Conservation (phyloP, 1,140 invertebrate species). For the Mamestra configurata region DNA sequence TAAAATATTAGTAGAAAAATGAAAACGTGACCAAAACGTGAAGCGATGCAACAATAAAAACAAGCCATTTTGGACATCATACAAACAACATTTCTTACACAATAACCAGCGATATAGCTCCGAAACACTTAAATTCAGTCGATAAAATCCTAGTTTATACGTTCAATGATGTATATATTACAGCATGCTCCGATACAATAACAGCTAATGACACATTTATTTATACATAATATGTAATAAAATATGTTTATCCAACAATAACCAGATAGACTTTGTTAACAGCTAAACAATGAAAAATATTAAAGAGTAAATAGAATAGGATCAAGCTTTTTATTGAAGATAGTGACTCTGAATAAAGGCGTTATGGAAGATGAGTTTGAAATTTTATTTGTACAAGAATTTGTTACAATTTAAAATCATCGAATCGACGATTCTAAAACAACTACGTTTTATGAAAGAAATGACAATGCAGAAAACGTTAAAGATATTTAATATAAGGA, state of each 20-base stretch:
- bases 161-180: conserved; percentile 66
- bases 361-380: conserved; percentile 45
- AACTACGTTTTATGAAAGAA: conserved; percentile 56
- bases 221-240: conserved; percentile 75
- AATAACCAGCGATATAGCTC: conserved; percentile 62
- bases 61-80: conserved; percentile 57
- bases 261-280: conserved; percentile 84
- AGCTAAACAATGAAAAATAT: conserved; percentile 78
- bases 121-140: conserved; percentile 77
- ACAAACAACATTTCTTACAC: conserved; percentile 57
- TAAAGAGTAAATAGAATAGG: conserved; percentile 66
- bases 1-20: conserved; percentile 52
- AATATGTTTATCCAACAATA: conserved; percentile 79
- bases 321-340: conserved; percentile 67
- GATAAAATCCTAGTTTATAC: conserved; percentile 69
- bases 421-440: conserved; percentile 55
- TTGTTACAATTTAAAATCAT: conserved; percentile 51
- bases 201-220: conserved; percentile 71
- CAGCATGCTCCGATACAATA: conserved; percentile 71
- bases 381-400: conserved; percentile 67
- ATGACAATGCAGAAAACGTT: conserved; percentile 34
- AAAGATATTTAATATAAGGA: conserved; percentile 40
- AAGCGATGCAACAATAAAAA: conserved; percentile 52
- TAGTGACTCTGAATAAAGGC: conserved; percentile 58
- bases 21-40: conserved; percentile 37